Conservation (phyloP, 2,888 invertebrate species). For the Coenonympha arcania region DNA sequence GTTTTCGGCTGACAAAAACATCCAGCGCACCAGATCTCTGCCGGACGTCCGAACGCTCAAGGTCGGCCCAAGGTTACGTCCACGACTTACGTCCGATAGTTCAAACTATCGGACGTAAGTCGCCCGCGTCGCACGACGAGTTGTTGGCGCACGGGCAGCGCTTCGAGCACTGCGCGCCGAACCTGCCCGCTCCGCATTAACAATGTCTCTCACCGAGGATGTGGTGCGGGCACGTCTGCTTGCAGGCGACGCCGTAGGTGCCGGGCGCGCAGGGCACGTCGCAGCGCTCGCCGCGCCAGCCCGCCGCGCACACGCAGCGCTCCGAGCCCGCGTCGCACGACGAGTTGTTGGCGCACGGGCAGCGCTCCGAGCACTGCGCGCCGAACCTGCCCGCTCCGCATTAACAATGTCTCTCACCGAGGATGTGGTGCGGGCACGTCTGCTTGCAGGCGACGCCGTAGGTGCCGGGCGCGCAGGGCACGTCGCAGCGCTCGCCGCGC, state of each 20-base stretch:
- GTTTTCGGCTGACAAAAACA: too few relatives aligned
- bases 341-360: slow-evolving; percentile 88
- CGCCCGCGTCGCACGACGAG: slow-evolving; percentile 85
- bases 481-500: slow-evolving; percentile 80
- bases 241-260: slow-evolving; percentile 86
- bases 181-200: neutral
- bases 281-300: slow-evolving; percentile 85
- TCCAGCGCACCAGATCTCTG: too few relatives aligned
- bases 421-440: slow-evolving; percentile 72
- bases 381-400: slow-evolving; percentile 41
- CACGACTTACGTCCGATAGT: too few relatives aligned
- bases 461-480: slow-evolving; percentile 82
- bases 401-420: slow-evolving; percentile 12
- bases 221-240: slow-evolving; percentile 78
- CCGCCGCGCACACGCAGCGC: slow-evolving; percentile 86
- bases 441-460: slow-evolving; percentile 89
- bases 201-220: slow-evolving; percentile 15
- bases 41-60: too few relatives aligned
- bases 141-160: slow-evolving; percentile 87
- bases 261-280: slow-evolving; percentile 82
- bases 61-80: too few relatives aligned
- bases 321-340: slow-evolving; percentile 87
- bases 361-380: slow-evolving; percentile 82
- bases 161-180: slow-evolving; percentile 81
- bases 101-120: too few relatives aligned